These are phyloP conservation scores for Cydia pomonella DNA, from an alignment of 1,140 invertebrate genomes.

Conservation along the genomic window DNA sequence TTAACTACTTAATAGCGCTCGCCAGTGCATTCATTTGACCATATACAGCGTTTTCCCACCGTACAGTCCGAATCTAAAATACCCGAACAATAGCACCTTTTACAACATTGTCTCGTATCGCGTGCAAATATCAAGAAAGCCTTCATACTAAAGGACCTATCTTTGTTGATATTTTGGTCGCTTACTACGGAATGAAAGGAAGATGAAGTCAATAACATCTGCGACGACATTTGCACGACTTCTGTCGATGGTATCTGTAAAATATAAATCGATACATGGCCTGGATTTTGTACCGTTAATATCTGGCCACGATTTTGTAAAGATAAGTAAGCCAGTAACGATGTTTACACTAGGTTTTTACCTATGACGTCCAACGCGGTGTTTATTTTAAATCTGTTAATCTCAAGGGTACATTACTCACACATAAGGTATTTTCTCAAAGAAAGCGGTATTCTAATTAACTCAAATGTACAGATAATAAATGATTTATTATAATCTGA, in stretches of 20 bases:
- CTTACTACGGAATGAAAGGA: background rate
- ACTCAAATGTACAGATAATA: no score
- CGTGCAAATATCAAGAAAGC: conserved; percentile 22
- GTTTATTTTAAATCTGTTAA: no score
- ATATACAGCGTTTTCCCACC: conserved; percentile 17
- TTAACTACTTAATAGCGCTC: background rate
- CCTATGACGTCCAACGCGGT: no score
- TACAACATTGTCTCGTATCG: conserved; percentile 25
- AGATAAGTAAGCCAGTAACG: background rate
- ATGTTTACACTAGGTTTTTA: background rate
- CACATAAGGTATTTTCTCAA: no score
- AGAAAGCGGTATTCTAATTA: no score
- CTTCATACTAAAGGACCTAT: background rate
- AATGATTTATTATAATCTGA: no score
- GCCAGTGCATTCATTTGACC: conserved; percentile 19
- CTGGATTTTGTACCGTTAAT: background rate
- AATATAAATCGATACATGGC: conserved; percentile 2
- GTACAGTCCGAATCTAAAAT: background rate
- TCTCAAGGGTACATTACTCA: no score
- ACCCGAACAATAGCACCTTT: conserved; percentile 26
- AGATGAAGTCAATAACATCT: background rate
- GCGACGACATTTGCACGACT: conserved; percentile 16
- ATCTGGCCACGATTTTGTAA: conserved; percentile 7
- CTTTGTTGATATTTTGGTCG: background rate
- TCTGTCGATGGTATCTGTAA: conserved; percentile 10